Evolutionary conservation across 2,888 invertebrate genomes (phyloP).

Genomic region (Gymnocheta viridis): DNA sequence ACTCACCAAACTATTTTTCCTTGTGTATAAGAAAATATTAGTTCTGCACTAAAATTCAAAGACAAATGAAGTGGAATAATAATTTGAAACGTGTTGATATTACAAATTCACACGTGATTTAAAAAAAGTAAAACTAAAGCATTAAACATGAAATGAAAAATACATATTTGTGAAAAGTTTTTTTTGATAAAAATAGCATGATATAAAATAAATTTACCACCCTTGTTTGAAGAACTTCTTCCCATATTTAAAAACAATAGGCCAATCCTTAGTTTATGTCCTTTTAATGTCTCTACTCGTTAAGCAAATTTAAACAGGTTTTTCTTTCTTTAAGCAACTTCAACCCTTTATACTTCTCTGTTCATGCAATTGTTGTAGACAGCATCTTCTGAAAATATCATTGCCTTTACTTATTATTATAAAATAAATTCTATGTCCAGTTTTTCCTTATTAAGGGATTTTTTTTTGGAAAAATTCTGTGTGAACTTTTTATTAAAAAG

Average conservation of each 20-base stretch:
- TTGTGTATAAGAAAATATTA: neutral
- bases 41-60: neutral
- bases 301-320: constrained; percentile 30
- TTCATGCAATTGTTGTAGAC: neutral
- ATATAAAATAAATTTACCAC: constrained; percentile 41
- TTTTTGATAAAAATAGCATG: constrained; percentile 43
- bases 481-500: constrained; percentile 50
- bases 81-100: constrained; percentile 61
- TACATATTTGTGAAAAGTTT: neutral
- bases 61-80: constrained; percentile 64
- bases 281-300: constrained; percentile 2
- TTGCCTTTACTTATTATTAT: constrained; percentile 33
- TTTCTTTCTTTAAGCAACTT: constrained; percentile 10
- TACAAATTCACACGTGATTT: constrained; percentile 62
- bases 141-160: neutral
- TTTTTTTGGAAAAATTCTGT: constrained; percentile 48
- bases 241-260: neutral
- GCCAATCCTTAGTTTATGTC: neutral
- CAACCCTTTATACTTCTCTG: constrained; percentile 38
- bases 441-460: constrained; percentile 23
- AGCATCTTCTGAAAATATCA: constrained; percentile 54
- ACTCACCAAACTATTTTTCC: neutral
- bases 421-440: constrained; percentile 44
- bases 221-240: constrained; percentile 3
- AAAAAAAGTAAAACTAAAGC: neutral